Conservation (phyloP, 2,113 vertebrate genomes). For the Chauna torquata region DNA sequence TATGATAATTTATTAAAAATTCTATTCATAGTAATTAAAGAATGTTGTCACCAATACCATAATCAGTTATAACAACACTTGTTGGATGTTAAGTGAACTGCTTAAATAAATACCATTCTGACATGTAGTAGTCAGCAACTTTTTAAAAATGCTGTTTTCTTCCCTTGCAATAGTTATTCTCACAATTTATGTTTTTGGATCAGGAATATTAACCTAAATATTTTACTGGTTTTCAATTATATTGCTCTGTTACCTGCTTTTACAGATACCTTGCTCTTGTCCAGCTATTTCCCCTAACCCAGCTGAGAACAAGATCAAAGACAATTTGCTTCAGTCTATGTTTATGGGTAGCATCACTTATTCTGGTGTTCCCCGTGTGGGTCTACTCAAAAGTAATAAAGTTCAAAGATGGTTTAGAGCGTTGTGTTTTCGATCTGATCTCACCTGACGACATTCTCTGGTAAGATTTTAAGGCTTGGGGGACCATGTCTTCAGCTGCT, state of each 20-base stretch:
- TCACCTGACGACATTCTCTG: constrained; percentile 67
- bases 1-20: neutral
- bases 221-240: neutral
- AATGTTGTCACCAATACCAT: neutral
- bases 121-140: neutral
- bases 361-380: constrained; percentile 70
- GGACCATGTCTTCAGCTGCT: neutral
- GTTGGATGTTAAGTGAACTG: neutral
- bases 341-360: constrained; percentile 64
- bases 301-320: constrained; percentile 70
- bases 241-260: neutral
- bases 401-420: constrained; percentile 75
- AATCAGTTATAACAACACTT: neutral
- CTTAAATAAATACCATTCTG: neutral
- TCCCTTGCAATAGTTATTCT: neutral
- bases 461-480: constrained; percentile 43
- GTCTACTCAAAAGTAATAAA: constrained; percentile 74
- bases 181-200: neutral
- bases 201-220: neutral
- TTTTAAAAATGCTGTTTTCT: neutral
- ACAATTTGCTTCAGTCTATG: constrained; percentile 66
- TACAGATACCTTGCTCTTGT: constrained; percentile 73
- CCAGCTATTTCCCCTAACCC: constrained; percentile 71
- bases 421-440: constrained; percentile 74
- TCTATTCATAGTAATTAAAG: neutral